Evolutionary conservation across 2,797 vertebrate species (phyloP).

Genomic region (Triplophysa yarkandensis): DNA sequence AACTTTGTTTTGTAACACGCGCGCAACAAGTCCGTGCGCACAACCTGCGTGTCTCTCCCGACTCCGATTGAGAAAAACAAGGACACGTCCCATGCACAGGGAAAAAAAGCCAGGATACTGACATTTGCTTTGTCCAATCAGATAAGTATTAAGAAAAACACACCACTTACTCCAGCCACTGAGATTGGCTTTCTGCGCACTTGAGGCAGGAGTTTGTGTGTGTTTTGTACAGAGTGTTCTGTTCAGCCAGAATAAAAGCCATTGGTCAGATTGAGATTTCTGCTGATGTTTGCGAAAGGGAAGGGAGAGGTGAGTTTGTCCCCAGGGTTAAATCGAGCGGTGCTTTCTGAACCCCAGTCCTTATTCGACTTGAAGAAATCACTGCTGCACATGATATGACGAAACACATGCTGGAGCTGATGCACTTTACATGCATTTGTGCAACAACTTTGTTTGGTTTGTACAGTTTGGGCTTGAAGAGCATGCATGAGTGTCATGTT

Average conservation of each 20-base stretch:
- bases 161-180: conserved; percentile 78
- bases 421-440: not conserved
- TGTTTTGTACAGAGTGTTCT: conserved; percentile 77
- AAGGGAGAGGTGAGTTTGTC: conserved; percentile 44
- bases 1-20: too few species aligned
- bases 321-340: conserved; percentile 32
- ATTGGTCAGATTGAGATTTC: conserved; percentile 68
- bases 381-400: not conserved
- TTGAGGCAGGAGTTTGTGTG: conserved; percentile 62
- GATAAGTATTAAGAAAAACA: conserved; percentile 69
- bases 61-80: conserved; percentile 67
- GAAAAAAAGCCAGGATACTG: conserved; percentile 61
- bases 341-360: conserved; percentile 25
- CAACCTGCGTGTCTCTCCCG: conserved; percentile 44
- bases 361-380: conserved; percentile 13
- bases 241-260: conserved; percentile 75
- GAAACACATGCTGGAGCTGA: not conserved
- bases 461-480: too few species aligned
- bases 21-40: too few species aligned
- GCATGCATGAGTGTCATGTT: too few species aligned
- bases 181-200: conserved; percentile 49
- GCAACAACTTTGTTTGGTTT: not conserved
- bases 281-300: conserved; percentile 70
- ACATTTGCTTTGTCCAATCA: conserved; percentile 71
- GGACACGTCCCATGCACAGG: conserved; percentile 70